A percentile compares a stretch with the other conserved stretches of the same genome.
Conservation (phyloP, 2,888 invertebrate genomes). For the Crematogaster levior region DNA sequence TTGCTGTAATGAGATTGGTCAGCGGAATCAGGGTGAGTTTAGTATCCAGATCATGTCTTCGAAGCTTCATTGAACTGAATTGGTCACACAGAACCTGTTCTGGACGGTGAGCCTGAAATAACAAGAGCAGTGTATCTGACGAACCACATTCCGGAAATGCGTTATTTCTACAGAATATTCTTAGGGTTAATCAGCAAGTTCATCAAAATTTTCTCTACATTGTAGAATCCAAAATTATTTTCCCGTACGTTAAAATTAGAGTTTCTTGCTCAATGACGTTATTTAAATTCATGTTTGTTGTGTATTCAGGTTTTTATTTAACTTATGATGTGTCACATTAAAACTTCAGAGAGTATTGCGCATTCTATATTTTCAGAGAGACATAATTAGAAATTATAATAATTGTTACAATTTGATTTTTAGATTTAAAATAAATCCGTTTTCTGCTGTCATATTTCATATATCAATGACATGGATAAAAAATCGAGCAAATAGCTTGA, state of each 20-base stretch:
- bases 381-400: not conserved
- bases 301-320: constrained; percentile 1
- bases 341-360: not conserved
- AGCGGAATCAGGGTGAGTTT: constrained; percentile 61
- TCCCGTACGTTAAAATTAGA: not conserved
- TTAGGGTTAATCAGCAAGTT: not conserved
- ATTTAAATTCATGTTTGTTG: constrained; percentile 5
- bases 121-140: constrained; percentile 17
- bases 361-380: not conserved
- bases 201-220: not conserved
- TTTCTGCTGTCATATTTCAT: not conserved
- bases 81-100: constrained; percentile 48
- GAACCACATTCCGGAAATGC: constrained; percentile 1
- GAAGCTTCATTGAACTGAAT: constrained; percentile 62
- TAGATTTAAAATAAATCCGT: constrained; percentile 13
- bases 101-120: constrained; percentile 25
- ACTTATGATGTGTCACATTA: not conserved
- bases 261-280: not conserved
- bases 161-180: constrained; percentile 12
- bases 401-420: constrained; percentile 19
- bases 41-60: constrained; percentile 58
- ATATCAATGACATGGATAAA: not conserved
- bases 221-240: not conserved
- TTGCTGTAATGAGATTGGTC: constrained; percentile 70
- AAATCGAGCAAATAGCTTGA: not conserved